These are phyloP conservation scores for Hydra vulgaris DNA, from an alignment of 30 jellyfish, hydroid and myxozoan genomes.

Conservation along the genomic window DNA sequence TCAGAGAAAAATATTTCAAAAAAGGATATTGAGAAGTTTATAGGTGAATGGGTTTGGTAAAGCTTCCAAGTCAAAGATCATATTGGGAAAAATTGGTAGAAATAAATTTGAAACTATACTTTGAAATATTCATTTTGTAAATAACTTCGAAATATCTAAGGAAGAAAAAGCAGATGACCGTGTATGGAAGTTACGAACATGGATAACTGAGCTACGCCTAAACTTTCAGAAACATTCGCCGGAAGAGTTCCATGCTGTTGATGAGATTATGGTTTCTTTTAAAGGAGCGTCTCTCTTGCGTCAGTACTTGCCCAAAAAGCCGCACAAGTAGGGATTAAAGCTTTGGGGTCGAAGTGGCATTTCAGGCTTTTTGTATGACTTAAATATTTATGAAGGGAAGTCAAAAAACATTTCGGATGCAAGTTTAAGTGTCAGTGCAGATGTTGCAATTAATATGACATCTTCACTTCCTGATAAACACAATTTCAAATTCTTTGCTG, in stretches of 20 bases:
- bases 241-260: slow-evolving; percentile 9
- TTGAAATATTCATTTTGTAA: not conserved
- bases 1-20: not conserved
- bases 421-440: slow-evolving; percentile 7
- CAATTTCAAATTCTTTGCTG: slow-evolving; percentile 22
- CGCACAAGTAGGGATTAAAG: not conserved
- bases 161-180: not conserved
- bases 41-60: not conserved
- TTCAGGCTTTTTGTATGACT: slow-evolving; percentile 23
- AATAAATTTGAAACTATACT: not conserved
- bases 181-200: not conserved
- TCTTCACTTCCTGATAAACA: slow-evolving; percentile 7
- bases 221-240: slow-evolving; percentile 1
- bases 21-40: not conserved
- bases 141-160: not conserved
- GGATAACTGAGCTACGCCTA: not conserved
- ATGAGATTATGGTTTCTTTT: slow-evolving; percentile 21
- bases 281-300: not conserved
- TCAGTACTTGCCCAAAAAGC: not conserved
- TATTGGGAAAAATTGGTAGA: not conserved
- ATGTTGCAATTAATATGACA: not conserved
- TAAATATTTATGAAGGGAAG: slow-evolving; percentile 21
- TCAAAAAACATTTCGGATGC: not conserved
- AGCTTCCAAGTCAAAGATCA: not conserved
- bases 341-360: not conserved